Base-by-base conservation (phyloP, 2,888 invertebrate species). In the Drosophila basisetae region DNA sequence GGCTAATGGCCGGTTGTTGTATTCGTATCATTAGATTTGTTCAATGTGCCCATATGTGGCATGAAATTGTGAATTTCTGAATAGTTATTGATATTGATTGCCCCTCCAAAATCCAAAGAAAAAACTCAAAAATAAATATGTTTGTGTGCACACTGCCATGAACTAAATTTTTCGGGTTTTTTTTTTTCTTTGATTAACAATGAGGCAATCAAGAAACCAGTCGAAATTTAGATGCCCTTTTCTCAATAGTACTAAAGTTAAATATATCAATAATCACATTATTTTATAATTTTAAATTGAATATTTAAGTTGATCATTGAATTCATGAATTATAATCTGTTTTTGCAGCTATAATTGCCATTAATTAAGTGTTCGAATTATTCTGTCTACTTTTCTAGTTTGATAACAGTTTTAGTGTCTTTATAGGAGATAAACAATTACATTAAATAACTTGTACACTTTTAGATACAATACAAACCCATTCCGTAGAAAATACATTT, bases 1-100 rank as follows among this genome's bases (percentile, higher is more conserved):
- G 53, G 65, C 66, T 70, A 68, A 77, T 66, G 76, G 66, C 39
- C 65, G 53, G 59, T 59, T 52, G 56, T 41, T 35, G 50, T 47
- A 50, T 70, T 61, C 39, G 50, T 43, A 31, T 49, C 55, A 73
- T 64, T 64, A 35, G 60, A 61, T 77, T 67, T 50, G 58, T 39
- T 60, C 43, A 65, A 47, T 79, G 73, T 69, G 70, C 54, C 82
- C 82, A 82, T 81, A 76, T 81, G 71, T 77, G 82, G 81, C 35
- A n/a, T 13, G 31, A 60, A 55, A 49, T 68, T 73, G 59, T 72
- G 56, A 50, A 64, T 76, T 55, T 71, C 50, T 56, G 67, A 68
- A 63, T 63, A 71, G 49, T 10, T 72, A 67, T 61, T 66, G 73
- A 13, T 72, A 72, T 66, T 66, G 73, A 71, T 72, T 66, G 65